Evolutionary conservation across 2,113 vertebrate genomes (phyloP).

Genomic region (Cinclus cinclus): DNA sequence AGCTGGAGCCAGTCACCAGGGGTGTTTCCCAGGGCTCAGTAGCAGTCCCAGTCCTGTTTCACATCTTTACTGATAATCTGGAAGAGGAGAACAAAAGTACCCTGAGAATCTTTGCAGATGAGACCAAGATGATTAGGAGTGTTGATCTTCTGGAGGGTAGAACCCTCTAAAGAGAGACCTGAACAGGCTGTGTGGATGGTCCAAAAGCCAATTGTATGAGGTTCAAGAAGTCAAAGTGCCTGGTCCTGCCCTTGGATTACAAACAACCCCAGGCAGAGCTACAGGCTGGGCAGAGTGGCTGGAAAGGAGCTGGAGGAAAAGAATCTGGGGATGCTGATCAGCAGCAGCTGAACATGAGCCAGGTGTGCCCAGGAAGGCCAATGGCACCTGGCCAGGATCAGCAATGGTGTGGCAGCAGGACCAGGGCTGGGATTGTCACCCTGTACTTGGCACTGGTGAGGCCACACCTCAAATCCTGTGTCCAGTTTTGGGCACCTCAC

Average conservation of each 20-base stretch:
- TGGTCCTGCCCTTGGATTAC: neutral
- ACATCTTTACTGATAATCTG: neutral
- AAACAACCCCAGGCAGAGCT: neutral
- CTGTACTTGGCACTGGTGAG: fast-evolving
- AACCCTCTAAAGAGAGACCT: neutral
- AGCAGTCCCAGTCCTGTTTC: neutral
- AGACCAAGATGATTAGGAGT: neutral
- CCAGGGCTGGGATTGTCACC: neutral
- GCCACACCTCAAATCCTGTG: neutral
- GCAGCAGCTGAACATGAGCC: neutral
- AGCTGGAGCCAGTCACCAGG: neutral
- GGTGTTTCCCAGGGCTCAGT: neutral
- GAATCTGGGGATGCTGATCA: fast-evolving
- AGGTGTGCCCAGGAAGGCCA: neutral
- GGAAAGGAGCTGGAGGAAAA: fast-evolving
- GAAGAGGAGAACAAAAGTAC: too few relatives aligned
- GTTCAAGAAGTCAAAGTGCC: neutral
- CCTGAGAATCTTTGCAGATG: neutral
- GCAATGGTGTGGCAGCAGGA: neutral
- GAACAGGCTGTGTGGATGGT: too few relatives aligned
- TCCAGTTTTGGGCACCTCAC: neutral
- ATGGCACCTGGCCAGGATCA: neutral
- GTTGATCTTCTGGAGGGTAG: neutral
- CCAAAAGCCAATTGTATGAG: neutral
- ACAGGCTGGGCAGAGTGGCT: neutral